A percentile compares a stretch with the other conserved stretches of the same genome.
These are phyloP conservation scores for Ashinkailepas kermadecensis DNA, from an alignment of 2,888 invertebrate species.

Conservation along the genomic window DNA sequence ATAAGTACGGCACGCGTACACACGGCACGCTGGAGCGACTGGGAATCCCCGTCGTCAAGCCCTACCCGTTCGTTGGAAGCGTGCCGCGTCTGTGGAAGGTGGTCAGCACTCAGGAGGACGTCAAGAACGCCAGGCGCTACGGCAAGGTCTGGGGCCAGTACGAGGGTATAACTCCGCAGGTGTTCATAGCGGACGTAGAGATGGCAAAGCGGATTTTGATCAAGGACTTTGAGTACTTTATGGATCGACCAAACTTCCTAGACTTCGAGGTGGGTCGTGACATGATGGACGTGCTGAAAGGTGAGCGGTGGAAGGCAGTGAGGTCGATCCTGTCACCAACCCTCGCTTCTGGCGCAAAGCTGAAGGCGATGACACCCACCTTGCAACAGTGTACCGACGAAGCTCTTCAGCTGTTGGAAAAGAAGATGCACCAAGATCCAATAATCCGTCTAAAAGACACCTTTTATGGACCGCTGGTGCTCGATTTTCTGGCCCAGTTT, in stretches of 20 bases:
- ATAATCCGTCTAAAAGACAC: neutral
- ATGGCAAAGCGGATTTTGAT: neutral
- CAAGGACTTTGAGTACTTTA: neutral
- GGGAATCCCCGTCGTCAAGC: neutral
- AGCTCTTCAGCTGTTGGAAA: neutral
- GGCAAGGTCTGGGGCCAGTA: neutral
- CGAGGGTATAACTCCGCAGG: neutral
- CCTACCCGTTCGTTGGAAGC: neutral
- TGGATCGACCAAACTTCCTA: neutral
- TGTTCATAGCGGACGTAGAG: neutral
- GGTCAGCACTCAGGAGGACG: neutral
- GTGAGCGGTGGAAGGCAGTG: neutral
- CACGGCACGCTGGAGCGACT: constrained; percentile 3
- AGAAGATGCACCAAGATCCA: neutral
- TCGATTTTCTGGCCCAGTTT: neutral
- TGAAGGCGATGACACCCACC: neutral
- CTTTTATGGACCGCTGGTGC: neutral
- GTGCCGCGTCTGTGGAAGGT: neutral
- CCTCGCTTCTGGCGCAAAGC: neutral
- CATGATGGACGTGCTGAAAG: neutral
- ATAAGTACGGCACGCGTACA: neutral
- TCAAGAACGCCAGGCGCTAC: neutral
- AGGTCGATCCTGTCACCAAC: neutral
- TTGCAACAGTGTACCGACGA: neutral
- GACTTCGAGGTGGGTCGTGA: neutral